A percentile compares a stretch with the other conserved stretches of the same genome.
Evolutionary conservation across 2,888 invertebrate species (phyloP).

Genomic region (Caradrina clavipalpis): DNA sequence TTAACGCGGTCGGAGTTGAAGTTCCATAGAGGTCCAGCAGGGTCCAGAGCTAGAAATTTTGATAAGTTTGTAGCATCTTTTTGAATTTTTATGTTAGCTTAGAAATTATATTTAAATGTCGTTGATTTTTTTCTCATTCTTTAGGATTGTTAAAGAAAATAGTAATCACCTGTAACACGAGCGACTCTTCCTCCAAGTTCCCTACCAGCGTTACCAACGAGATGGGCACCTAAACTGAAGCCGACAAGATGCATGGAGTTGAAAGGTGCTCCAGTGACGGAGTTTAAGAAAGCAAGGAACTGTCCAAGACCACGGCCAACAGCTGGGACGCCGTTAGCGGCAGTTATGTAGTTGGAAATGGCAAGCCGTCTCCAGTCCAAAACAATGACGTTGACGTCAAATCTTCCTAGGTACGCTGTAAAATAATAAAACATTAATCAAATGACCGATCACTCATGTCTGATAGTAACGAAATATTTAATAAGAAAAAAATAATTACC

Average conservation of each 20-base stretch:
- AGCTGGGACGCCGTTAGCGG: constrained; percentile 74
- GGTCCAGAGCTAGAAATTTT: constrained; percentile 58
- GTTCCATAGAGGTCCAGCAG: constrained; percentile 68
- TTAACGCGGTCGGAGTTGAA: constrained; percentile 66
- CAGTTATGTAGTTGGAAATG: constrained; percentile 68
- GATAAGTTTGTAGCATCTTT: not conserved
- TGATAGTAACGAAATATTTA: too few species aligned
- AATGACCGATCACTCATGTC: too few species aligned
- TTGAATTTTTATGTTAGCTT: too few species aligned
- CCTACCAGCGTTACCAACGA: constrained; percentile 80
- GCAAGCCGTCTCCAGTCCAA: constrained; percentile 79
- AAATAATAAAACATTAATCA: constrained; percentile 11
- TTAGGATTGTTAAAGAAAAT: not conserved
- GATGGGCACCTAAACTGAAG: constrained; percentile 84
- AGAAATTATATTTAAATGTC: too few species aligned
- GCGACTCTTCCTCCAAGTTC: constrained; percentile 71
- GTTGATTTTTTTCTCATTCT: not conserved
- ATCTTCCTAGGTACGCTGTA: constrained; percentile 70
- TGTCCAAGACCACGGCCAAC: constrained; percentile 79
- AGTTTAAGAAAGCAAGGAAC: constrained; percentile 75
- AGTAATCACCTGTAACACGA: constrained; percentile 76
- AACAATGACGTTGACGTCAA: constrained; percentile 76
- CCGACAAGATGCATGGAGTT: constrained; percentile 80
- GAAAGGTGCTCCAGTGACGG: constrained; percentile 67
- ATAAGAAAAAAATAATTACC: constrained; percentile 62